phyloP scores from a whole-genome alignment of 2,888 invertebrate genomes.

The Euclidia mi region DNA sequence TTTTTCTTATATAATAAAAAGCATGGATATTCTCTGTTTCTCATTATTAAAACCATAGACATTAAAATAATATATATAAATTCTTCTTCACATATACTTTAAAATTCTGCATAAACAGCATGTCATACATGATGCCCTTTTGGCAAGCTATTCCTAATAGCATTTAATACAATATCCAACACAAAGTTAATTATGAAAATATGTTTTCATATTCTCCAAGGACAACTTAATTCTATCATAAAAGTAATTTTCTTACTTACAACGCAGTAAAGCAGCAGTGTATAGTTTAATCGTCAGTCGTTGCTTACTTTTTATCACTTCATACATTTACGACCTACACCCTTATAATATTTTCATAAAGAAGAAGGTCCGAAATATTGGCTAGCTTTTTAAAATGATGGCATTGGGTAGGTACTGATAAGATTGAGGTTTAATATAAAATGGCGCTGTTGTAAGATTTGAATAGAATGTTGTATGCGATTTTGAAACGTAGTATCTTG shows the following conservation, averaged over 20 bases:
- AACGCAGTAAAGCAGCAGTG: conserved; percentile 39
- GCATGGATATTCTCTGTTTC: too few relatives aligned
- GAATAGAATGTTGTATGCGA: too few relatives aligned
- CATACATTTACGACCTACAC: conserved; percentile 37
- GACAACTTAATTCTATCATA: conserved; percentile 24
- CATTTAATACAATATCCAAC: not conserved
- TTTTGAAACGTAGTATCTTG: too few relatives aligned
- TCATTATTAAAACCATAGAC: too few relatives aligned
- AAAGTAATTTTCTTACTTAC: conserved; percentile 40
- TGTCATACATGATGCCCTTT: not conserved
- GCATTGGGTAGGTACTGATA: not conserved
- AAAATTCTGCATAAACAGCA: too few relatives aligned
- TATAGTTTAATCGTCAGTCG: conserved; percentile 41
- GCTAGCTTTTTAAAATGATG: conserved; percentile 12
- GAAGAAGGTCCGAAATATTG: conserved; percentile 23
- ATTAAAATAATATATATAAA: too few relatives aligned
- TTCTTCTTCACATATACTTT: too few relatives aligned
- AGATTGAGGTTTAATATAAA: not conserved
- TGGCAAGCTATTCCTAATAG: not conserved
- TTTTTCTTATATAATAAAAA: too few relatives aligned
- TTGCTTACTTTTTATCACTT: conserved; percentile 40
- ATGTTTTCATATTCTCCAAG: conserved; percentile 4
- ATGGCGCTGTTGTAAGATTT: too few relatives aligned
- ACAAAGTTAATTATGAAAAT: conserved; percentile 11
- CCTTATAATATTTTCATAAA: conserved; percentile 54